These are phyloP conservation scores for Brenthis hecate DNA, from an alignment of 2,888 invertebrate species.

Conservation along the genomic window DNA sequence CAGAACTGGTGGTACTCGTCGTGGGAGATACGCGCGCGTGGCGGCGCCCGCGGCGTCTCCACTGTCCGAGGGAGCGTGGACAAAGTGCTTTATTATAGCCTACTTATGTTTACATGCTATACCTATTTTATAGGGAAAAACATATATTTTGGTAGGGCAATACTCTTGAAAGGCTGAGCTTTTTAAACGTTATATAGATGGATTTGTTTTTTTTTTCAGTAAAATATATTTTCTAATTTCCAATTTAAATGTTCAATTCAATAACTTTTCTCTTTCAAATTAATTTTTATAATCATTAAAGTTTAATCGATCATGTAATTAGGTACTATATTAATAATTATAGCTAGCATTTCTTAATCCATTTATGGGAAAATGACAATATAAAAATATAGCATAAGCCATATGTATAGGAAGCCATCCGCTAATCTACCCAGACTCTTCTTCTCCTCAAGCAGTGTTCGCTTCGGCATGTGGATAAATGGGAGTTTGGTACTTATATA, in stretches of 20 bases:
- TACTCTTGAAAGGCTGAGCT: not conserved
- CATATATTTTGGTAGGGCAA: not conserved
- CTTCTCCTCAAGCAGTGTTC: conserved; percentile 21
- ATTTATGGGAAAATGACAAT: not conserved
- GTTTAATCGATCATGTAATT: not conserved
- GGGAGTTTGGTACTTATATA: conserved; percentile 1
- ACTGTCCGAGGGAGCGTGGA: conserved; percentile 49
- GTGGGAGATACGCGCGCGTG: conserved; percentile 83
- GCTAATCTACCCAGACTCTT: conserved; percentile 21
- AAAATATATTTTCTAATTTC: too few relatives aligned
- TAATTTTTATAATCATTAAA: not conserved
- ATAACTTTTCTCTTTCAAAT: not conserved
- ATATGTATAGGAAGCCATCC: conserved; percentile 28
- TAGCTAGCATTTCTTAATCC: not conserved
- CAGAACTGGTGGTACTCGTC: conserved; percentile 91
- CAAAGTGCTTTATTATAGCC: conserved; percentile 46
- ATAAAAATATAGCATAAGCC: conserved; percentile 23
- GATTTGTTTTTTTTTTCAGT: too few relatives aligned
- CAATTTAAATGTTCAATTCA: not conserved
- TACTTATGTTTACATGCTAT: conserved; percentile 11
- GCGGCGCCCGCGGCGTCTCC: conserved; percentile 70
- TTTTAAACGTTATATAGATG: too few relatives aligned
- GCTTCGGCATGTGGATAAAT: conserved; percentile 12
- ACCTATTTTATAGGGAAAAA: not conserved
- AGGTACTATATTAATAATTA: not conserved